A percentile compares a stretch with the other conserved stretches of the same genome.
Conservation (phyloP, 2,888 invertebrate genomes). For the Drosophila mulleri region DNA sequence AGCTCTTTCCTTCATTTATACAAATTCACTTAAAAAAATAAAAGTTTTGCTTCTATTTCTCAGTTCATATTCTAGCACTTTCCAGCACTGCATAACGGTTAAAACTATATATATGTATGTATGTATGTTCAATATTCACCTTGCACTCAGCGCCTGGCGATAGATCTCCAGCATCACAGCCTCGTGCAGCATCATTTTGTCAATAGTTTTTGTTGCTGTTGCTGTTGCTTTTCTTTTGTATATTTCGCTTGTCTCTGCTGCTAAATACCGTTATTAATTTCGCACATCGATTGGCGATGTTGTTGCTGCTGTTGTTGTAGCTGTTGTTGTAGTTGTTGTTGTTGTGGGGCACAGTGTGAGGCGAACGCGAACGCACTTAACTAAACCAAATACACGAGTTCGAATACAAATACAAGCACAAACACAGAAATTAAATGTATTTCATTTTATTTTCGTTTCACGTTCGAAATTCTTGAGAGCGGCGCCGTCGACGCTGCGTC, state of each 20-base stretch:
- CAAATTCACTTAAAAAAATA: background rate
- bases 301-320: constrained; percentile 14
- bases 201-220: constrained; percentile 5
- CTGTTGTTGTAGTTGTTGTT: constrained; percentile 20
- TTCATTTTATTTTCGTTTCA: constrained; percentile 64
- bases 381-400: constrained; percentile 41
- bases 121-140: constrained; percentile 70
- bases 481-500: constrained; percentile 48
- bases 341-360: constrained; percentile 32
- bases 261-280: constrained; percentile 35
- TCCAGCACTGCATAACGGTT: constrained; percentile 39
- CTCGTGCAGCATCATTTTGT: constrained; percentile 86
- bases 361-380: constrained; percentile 43
- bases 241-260: constrained; percentile 17
- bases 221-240: background rate
- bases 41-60: background rate
- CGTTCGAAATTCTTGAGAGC: constrained; percentile 61
- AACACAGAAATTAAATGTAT: constrained; percentile 46
- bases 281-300: constrained; percentile 31
- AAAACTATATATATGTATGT: background rate
- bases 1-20: background rate
- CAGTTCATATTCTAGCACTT: background rate
- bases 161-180: constrained; percentile 86
- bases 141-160: constrained; percentile 85
- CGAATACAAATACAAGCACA: constrained; percentile 26